Evolutionary conservation across 2,113 vertebrate species (phyloP), one percentile per base, ranked within the genome.

Genomic region (Gyps fulvus): DNA sequence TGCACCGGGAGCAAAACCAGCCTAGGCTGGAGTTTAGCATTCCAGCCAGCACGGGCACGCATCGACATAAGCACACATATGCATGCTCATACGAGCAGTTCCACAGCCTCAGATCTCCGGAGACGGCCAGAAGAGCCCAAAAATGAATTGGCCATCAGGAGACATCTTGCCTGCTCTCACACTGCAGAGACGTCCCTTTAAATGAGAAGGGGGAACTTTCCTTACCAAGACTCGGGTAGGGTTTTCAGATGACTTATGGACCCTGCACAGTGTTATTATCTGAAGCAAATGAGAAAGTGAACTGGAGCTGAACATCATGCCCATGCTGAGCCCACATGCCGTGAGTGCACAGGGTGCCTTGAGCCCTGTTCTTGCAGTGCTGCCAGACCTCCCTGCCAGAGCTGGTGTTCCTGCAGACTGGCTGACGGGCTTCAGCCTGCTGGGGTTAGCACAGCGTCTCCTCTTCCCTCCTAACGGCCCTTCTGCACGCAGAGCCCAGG

Each of bases 1-100:
- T 2, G 1, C 73, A 43, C 8, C 0, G 0, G 20, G 20, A 95
- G 21, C 50, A 82, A 58, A 85, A 73, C 17, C 49, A 32, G 90
- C 58, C 57, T 1, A 4, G 77, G 49, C 31, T 50, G 14, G 16
- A 74, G 45, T 23, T 82, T 7, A 8, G 45, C 8, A 10, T 20
- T 74, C 23, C 82, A 84, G 85, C 34, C 65, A 69, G 40, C 55
- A 84, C 0, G 0, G 42, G 31, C 26, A 52, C 21, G 38, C 32
- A 47, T 7, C 6, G 10, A 58, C 63, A 74, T 19, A 2, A 90
- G 36, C 36, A 34, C 34, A 36, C 11, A 8, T 8, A 34, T 16
- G 29, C 32, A 36, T 20, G 31, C 16, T 87, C 32, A 38, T 7
- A 47, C 0, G 2, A 73, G 34, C 59, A 79, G 61, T 71, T 84